Base-by-base conservation (phyloP, 2,888 invertebrate species). In the Cosmorhoe ocellata region DNA sequence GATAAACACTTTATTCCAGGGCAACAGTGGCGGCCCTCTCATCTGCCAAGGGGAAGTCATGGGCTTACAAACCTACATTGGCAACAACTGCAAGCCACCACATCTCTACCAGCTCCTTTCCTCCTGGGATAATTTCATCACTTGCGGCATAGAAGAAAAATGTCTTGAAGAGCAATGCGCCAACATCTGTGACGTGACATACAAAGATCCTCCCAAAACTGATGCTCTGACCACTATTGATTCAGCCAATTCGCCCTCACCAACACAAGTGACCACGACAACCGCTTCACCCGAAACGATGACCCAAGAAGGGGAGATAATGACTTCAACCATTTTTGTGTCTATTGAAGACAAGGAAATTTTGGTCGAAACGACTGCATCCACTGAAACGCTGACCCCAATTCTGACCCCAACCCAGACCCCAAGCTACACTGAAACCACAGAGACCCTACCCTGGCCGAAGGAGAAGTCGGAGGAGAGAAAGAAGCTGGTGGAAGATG, bases 11-110 rank as follows among this genome's bases (percentile, higher is more conserved):
- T 32, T 26, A 24, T 24, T 51, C 31, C 61, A 90, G 90, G 84
- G 84, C 30, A 88, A 85, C 60, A 74, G 79, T 26, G 90, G 90
- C 18, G 88, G 87, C 5, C 88, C 90, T 7, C 71, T 90, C 0
- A 62, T 90, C 28, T 89, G 89, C 58, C 80, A 80, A 13, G 65
- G 64, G 14, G 71, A 81, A 40, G 71, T 88, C 4, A 59, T 74
- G 14, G 90, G 81, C 10, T 52, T 86, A 6, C 89, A 90, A 64
- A 87, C 84, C 0, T 90, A 89, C 58, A 68, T 84, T 22, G 74
- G 76, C 22, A 78, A 77, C 13, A 58, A 77, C 46, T 90, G 90
- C 58, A 74, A 75, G 31, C 73, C 67, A 40, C 90, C 89, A 5
- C 75, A 85, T 56, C 64, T 87, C 0, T 90, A 86, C 59, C 87